Base-by-base conservation (phyloP, 2,113 vertebrate genomes). In the Aegypius monachus region DNA sequence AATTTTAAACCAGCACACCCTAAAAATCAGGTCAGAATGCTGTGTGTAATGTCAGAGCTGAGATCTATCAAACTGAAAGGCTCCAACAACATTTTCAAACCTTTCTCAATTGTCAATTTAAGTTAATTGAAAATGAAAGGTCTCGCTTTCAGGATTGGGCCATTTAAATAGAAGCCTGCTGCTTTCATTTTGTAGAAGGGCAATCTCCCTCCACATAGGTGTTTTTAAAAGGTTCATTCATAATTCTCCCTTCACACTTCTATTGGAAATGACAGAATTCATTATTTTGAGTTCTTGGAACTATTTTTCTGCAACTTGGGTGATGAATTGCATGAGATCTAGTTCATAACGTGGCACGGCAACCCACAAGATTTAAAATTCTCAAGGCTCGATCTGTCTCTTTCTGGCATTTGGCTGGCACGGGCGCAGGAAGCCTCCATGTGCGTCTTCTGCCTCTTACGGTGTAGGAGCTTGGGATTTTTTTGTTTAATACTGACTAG, bases 171-270 rank as follows among this genome's bases (percentile, higher is more conserved):
- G 93, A 95, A 96, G 94, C 96, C 94, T 96, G 94, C 96, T 97
- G 97, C 94, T 98, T 97, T 97, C 97, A 97, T 98, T 97, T 97
- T 85, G 95, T 97, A 94, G 97, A 97, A 98, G 95, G 96, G 97
- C 97, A 97, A 97, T 97, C 97, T 97, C 93, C 96, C 93, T 93
- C 94, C 97, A 96, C 96, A 93, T 96, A 95, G 86, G 75, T 97
- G 96, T 98, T 97, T 96, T 97, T 98, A 97, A 97, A 98, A 98
- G 97, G 97, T 97, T 98, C 97, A 97, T 98, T 97, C 97, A 97
- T 97, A 98, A 98, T 98, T 97, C 97, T 97, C 91, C 95, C 95
- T 97, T 97, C 97, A 97, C 95, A 96, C 95, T 97, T 98, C 94
- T 97, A 98, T 97, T 98, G 96, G 94, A 97, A 97, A 98, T 98